Percentiles rank a stretch among this genome's conserved stretches.
These are phyloP conservation scores for Bufo bufo DNA, from an alignment of 2,113 vertebrate genomes.

Conservation along the genomic window DNA sequence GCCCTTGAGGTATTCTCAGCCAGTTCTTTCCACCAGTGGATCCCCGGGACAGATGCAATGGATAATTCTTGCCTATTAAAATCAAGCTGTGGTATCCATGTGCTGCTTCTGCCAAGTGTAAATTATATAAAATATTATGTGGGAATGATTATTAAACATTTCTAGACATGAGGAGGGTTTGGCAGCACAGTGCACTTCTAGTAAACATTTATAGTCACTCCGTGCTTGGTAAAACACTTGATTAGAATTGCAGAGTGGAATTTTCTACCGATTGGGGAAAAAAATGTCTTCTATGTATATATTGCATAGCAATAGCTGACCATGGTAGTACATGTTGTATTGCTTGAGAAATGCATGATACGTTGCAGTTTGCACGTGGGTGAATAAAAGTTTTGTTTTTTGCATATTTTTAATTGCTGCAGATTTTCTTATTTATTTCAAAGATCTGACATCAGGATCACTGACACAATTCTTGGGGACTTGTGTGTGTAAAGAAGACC, in stretches of 20 bases:
- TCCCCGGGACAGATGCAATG: background rate
- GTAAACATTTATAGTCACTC: constrained; percentile 14
- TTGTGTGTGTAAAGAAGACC: no score
- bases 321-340: background rate
- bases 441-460: no score
- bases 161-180: constrained; percentile 6
- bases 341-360: no score
- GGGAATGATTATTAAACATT: constrained; percentile 8
- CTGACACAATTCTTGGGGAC: no score
- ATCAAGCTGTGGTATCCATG: background rate
- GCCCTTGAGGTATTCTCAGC: constrained; percentile 8
- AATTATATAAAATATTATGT: background rate
- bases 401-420: no score
- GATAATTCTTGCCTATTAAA: background rate
- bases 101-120: background rate
- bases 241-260: background rate
- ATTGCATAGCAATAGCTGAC: background rate
- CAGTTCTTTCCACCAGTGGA: background rate
- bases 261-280: background rate
- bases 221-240: background rate
- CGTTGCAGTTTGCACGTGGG: no score
- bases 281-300: background rate
- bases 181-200: background rate
- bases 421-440: no score
- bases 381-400: no score